A percentile compares a stretch with the other conserved stretches of the same genome.
These are phyloP conservation scores for Diacarnus erythraeanus DNA, from an alignment of 37 sponge, comb jelly and placozoan species.

Conservation along the genomic window DNA sequence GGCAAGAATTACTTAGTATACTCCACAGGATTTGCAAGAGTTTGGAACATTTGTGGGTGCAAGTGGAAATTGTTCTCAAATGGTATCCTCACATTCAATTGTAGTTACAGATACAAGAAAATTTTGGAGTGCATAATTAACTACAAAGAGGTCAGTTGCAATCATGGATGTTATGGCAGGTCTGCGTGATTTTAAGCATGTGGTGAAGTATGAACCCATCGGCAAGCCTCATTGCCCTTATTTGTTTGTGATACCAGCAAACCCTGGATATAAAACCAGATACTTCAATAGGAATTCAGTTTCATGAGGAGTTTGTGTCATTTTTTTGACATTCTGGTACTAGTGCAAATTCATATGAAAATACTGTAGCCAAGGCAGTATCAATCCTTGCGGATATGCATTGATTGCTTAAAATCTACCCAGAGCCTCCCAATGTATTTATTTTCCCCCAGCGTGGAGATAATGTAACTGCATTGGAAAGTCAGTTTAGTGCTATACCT, in stretches of 20 bases:
- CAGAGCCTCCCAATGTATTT: background rate
- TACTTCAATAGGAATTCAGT: background rate
- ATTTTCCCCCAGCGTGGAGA: background rate
- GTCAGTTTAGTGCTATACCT: background rate
- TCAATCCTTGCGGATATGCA: background rate
- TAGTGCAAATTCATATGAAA: background rate
- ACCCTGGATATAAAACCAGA: background rate
- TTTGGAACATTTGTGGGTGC: background rate
- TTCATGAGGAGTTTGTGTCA: background rate
- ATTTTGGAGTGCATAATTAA: background rate
- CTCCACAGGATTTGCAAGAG: background rate
- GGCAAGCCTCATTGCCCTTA: background rate
- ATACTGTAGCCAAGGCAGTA: background rate
- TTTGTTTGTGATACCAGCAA: background rate
- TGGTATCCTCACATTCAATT: background rate
- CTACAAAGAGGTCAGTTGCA: background rate
- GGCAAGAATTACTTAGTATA: too few species aligned
- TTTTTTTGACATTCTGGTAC: background rate
- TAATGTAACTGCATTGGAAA: background rate
- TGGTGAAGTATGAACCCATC: background rate
- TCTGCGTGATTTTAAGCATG: background rate
- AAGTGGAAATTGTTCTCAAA: background rate
- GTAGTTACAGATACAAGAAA: background rate
- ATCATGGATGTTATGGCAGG: background rate
- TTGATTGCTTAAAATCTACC: background rate